Evolutionary conservation across 2,113 vertebrate species (phyloP), one percentile per base, ranked within the genome.

Genomic region (Cinclus mexicanus): DNA sequence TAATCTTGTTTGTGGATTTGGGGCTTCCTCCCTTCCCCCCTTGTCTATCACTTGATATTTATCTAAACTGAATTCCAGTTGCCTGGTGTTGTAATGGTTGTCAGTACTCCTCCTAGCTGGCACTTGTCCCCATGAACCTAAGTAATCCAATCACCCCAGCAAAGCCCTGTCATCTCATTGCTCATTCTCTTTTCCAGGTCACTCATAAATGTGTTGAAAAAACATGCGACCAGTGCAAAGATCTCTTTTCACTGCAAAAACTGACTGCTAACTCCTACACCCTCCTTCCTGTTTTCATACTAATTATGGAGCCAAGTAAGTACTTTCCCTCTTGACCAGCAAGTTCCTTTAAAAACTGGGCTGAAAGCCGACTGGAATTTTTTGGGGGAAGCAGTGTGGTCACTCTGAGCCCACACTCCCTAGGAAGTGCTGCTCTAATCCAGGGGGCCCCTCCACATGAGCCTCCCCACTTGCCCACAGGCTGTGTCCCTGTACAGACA

Each of bases 51-150:
- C 50, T 87, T 47, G 56, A 67, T 92, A 59, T 28, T 92, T 60
- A 92, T 94, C 92, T 94, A 74, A 94, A 90, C 64, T 75, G 76
- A 90, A 95, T 92, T 94, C 83, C 86, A 87, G 87, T 70, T 81
- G 47, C 59, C 46, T 17, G 3, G 6, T 77, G 76, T 65, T 74
- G 83, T 80, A 93, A 93, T 67, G 55, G 26, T 50, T 33, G 18
- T 64, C 83, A 92, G 86, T 83, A 39, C 50, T 92, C 83, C 81
- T 94, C 72, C 71, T 50, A 77, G 64, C 60, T 94, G 88, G 92
- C 92, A 83, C 21, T 61, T 83, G 39, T 65, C 63, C 42, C 35
- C 55, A 12, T 3, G 35, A 94, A 93, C 88, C 67, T 86, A 64
- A 94, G 83, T 78, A 93, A 94, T 87, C 69, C 35, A 76, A 96